phyloP scores from a whole-genome alignment of 37 sponge, comb jelly and placozoan species.

The Haliclona indistincta region DNA sequence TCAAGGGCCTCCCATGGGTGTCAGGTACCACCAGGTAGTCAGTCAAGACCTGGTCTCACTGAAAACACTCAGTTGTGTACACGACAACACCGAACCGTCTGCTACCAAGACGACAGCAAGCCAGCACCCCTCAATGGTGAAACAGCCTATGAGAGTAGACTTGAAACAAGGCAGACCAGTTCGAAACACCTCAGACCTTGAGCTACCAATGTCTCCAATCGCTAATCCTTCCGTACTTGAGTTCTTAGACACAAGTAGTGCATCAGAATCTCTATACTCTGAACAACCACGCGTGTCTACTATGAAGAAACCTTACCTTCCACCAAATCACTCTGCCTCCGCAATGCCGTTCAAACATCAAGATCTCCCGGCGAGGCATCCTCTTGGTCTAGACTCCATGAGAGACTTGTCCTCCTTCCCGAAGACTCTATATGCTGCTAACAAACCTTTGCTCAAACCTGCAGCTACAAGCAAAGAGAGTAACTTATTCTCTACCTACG shows the following conservation, averaged over 20 bases:
- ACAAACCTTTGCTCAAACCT: too few species aligned
- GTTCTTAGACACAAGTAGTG: slow-evolving; percentile 28
- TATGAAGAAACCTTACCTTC: slow-evolving; percentile 51
- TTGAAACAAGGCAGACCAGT: background rate
- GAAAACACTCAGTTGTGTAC: background rate
- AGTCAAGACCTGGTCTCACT: slow-evolving; percentile 61
- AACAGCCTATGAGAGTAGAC: background rate
- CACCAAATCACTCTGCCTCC: too few species aligned
- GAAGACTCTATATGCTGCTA: too few species aligned
- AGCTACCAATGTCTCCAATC: slow-evolving; percentile 79
- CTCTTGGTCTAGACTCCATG: too few species aligned
- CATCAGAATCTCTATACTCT: background rate
- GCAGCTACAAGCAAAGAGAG: too few species aligned
- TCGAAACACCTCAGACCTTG: slow-evolving; percentile 22
- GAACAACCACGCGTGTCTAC: slow-evolving; percentile 49
- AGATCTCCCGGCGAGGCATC: too few species aligned
- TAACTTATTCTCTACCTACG: too few species aligned
- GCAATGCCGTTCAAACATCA: too few species aligned
- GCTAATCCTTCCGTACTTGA: slow-evolving; percentile 57
- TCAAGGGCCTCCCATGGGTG: background rate
- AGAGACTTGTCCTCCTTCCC: too few species aligned
- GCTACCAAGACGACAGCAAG: background rate
- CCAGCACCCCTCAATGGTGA: background rate
- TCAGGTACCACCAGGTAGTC: background rate
- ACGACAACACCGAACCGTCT: background rate